Conservation (phyloP, 2,113 vertebrate species). For the Xenotilapia caudafasciata region DNA sequence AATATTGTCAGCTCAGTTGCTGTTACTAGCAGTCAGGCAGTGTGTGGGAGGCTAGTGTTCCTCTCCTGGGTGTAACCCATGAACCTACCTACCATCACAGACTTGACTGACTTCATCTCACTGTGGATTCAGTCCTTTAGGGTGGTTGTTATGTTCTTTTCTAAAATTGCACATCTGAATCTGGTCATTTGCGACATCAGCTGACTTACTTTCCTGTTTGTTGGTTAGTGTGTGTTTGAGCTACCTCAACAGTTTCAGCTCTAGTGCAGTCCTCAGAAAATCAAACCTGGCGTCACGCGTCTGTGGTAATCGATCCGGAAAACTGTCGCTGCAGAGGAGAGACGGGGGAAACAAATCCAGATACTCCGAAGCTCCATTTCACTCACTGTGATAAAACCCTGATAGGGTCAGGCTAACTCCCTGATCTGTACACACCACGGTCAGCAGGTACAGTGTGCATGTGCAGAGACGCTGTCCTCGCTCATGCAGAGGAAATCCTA, state of each 20-base stretch:
- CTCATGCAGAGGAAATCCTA: not conserved
- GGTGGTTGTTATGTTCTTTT: not conserved
- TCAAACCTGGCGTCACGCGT: not conserved
- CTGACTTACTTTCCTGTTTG: not conserved
- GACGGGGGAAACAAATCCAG: not conserved
- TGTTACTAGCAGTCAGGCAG: conserved; percentile 7
- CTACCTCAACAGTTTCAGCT: not conserved
- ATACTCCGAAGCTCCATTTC: not conserved
- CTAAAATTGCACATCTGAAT: not conserved
- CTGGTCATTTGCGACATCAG: not conserved
- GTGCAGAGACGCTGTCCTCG: not conserved
- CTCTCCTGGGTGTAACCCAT: conserved; percentile 3
- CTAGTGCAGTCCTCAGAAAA: not conserved
- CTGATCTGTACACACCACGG: not conserved
- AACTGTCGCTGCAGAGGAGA: not conserved
- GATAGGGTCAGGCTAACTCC: not conserved
- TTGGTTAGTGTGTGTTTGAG: not conserved
- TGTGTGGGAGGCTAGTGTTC: conserved; percentile 12
- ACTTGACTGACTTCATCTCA: not conserved
- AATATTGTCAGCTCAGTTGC: conserved; percentile 9
- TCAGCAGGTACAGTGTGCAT: not conserved
- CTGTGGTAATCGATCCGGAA: not conserved
- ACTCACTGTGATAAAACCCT: not conserved
- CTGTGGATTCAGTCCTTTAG: not conserved
- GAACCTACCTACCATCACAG: not conserved